phyloP scores from a whole-genome alignment of 2,113 vertebrate species.

The Myrmecobius fasciatus region DNA sequence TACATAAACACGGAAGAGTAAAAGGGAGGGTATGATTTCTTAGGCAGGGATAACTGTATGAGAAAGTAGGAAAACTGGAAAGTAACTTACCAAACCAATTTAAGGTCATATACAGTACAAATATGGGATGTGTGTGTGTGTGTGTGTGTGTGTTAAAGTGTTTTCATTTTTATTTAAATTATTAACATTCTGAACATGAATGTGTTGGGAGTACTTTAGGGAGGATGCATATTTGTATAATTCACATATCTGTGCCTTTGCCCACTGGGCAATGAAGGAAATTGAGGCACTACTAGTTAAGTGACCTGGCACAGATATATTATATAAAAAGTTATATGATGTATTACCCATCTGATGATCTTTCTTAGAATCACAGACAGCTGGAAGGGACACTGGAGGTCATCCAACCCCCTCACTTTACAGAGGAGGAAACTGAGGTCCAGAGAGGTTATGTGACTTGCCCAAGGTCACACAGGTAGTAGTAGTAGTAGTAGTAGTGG shows the following conservation, averaged over 20 bases:
- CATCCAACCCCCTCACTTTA: neutral
- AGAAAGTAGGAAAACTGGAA: neutral
- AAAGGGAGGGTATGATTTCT: neutral
- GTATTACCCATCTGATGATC: constrained; percentile 4
- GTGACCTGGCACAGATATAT: neutral
- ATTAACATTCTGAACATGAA: neutral
- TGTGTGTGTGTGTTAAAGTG: neutral
- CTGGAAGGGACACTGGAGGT: neutral
- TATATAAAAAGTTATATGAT: constrained; percentile 7
- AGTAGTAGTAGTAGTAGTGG: neutral
- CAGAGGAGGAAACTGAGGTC: neutral
- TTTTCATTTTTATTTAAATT: neutral
- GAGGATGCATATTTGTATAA: neutral
- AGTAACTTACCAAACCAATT: neutral
- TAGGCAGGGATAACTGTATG: neutral
- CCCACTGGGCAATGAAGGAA: neutral
- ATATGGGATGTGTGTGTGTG: too few species aligned
- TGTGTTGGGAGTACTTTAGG: neutral
- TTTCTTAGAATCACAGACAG: constrained; percentile 2
- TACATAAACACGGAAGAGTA: neutral
- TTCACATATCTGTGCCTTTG: neutral
- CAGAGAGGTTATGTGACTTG: constrained; percentile 1
- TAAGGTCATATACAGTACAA: neutral
- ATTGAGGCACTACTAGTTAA: neutral
- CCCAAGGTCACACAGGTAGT: neutral